Percentiles rank a stretch among this genome's conserved stretches.
These are phyloP conservation scores for Cephalopterus ornatus DNA, from an alignment of 2,113 vertebrate genomes.

Conservation along the genomic window DNA sequence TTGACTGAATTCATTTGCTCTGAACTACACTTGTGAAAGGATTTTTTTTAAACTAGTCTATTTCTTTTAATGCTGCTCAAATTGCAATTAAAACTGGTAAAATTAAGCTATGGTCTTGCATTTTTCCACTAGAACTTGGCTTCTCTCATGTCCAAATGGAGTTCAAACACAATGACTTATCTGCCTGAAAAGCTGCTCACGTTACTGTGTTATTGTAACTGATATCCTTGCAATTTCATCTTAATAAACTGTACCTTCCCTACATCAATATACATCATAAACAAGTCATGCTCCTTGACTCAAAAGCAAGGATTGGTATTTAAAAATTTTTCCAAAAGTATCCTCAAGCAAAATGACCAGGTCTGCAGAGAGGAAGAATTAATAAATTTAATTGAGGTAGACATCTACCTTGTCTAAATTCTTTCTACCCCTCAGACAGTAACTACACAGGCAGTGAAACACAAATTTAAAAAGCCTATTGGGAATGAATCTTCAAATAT, in stretches of 20 bases:
- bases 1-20: not conserved
- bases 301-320: not conserved
- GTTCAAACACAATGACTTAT: not conserved
- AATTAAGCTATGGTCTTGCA: not conserved
- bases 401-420: not conserved
- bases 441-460: not conserved
- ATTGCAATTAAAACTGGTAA: not conserved
- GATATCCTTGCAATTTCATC: not conserved
- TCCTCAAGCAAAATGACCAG: not conserved
- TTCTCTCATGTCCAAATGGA: not conserved
- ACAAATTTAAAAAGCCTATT: not conserved
- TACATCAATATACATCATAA: not conserved
- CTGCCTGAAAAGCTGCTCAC: not conserved
- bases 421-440: not conserved
- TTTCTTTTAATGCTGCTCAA: not conserved
- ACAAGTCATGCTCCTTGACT: not conserved
- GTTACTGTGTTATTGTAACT: not conserved
- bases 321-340: not conserved
- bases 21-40: not conserved
- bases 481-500: not conserved
- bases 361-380: not conserved
- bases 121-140: not conserved
- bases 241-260: not conserved
- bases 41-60: not conserved
- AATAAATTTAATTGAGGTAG: not conserved